These are phyloP conservation scores for Chamaetylas fuelleborni DNA, from an alignment of 2,113 vertebrate species.

Conservation along the genomic window DNA sequence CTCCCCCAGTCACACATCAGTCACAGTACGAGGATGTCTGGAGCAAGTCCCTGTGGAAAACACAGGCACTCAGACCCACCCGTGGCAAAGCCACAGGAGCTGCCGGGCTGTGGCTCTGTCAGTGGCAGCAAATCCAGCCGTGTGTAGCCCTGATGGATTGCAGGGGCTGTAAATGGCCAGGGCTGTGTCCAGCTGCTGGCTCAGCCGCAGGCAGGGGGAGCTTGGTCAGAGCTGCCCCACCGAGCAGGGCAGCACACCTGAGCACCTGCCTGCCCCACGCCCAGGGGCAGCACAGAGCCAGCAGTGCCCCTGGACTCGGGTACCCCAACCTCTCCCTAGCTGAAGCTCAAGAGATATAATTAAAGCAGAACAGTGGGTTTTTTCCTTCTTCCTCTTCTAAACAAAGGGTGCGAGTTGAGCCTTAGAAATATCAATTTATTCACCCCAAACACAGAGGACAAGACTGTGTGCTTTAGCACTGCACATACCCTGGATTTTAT, in stretches of 20 bases:
- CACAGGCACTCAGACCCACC: not conserved
- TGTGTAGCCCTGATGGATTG: fast-evolving
- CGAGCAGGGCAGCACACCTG: not conserved
- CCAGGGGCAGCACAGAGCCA: not conserved
- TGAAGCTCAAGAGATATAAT: not conserved
- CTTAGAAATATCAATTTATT: not conserved
- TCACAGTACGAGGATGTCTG: fast-evolving
- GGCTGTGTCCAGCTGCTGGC: not conserved
- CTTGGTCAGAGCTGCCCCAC: not conserved
- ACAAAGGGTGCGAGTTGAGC: not conserved
- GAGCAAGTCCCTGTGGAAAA: not conserved
- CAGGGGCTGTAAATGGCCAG: not conserved
- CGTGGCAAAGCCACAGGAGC: not conserved
- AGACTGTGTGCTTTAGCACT: not conserved
- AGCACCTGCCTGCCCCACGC: not conserved
- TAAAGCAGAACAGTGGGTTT: not conserved
- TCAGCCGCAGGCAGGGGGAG: not conserved
- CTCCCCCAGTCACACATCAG: not conserved
- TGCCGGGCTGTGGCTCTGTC: fast-evolving
- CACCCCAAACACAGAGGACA: not conserved
- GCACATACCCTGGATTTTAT: not conserved
- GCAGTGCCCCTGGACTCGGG: not conserved
- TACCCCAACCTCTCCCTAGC: not conserved
- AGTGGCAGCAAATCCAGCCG: fast-evolving
- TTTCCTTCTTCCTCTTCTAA: not conserved